These are phyloP conservation scores for Micronycteris hirsuta DNA, from an alignment of 2,113 vertebrate species.

Conservation along the genomic window DNA sequence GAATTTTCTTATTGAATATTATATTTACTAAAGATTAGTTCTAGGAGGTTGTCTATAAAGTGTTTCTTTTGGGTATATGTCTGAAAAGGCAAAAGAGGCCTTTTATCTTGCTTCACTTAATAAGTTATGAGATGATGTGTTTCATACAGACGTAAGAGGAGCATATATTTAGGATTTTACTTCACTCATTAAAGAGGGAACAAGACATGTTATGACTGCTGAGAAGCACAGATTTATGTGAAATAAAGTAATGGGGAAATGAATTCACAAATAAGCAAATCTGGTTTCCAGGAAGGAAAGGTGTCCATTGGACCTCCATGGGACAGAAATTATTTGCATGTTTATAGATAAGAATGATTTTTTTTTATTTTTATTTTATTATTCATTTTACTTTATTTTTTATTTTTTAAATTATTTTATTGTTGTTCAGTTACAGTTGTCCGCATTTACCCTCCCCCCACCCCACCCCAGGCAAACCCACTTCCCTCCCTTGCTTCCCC, in stretches of 20 bases:
- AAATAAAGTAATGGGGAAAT: neutral
- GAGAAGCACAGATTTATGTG: neutral
- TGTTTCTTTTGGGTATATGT: neutral
- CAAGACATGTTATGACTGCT: neutral
- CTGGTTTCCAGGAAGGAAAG: neutral
- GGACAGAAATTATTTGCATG: neutral
- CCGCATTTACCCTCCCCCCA: no score
- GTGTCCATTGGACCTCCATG: neutral
- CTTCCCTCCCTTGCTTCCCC: no score
- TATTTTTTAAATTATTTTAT: no score
- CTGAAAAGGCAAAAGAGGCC: neutral
- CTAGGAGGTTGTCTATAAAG: neutral
- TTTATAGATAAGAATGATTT: neutral
- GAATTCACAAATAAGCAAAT: neutral
- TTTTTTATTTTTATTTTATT: no score
- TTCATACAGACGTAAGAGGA: neutral
- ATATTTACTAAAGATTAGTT: neutral
- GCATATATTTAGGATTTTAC: neutral
- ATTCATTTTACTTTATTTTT: no score
- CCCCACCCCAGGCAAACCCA: no score
- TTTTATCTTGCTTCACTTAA: neutral
- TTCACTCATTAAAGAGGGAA: neutral
- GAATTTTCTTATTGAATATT: neutral
- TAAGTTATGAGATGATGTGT: neutral
- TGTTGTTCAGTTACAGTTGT: no score